Percentiles rank a stretch among this genome's conserved stretches.
phyloP scores from a whole-genome alignment of 2,113 vertebrate species.

The Indicator maculatus region DNA sequence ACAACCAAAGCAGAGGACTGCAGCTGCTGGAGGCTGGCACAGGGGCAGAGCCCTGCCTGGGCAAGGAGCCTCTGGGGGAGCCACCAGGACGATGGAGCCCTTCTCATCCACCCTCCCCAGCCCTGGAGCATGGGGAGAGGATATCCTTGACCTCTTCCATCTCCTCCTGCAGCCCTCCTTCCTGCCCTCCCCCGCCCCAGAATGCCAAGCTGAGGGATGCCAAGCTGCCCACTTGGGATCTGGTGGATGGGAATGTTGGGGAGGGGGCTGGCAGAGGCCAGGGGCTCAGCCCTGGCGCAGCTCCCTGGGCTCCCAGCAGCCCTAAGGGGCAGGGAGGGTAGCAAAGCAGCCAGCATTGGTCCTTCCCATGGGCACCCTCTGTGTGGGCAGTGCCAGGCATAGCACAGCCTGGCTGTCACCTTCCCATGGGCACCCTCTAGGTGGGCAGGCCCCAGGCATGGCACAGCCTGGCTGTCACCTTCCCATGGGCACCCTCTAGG shows the following conservation, averaged over 20 bases:
- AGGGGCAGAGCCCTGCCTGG: neutral
- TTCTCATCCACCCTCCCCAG: neutral
- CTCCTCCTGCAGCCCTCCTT: neutral
- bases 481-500: too few relatives aligned
- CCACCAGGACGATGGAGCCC: neutral
- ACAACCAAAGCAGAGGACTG: constrained; percentile 51
- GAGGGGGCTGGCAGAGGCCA: neutral
- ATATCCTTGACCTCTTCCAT: too few relatives aligned
- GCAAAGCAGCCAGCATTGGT: neutral
- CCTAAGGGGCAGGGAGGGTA: rapidly evolving
- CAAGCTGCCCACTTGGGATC: neutral
- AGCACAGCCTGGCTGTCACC: too few relatives aligned
- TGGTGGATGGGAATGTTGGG: neutral
- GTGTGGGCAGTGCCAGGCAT: too few relatives aligned
- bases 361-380: neutral
- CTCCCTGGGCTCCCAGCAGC: neutral
- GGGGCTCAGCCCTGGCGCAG: rapidly evolving
- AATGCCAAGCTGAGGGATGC: neutral
- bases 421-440: too few relatives aligned
- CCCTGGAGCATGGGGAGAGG: neutral
- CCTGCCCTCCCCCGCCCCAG: neutral
- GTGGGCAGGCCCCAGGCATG: too few relatives aligned
- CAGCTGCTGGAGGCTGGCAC: neutral
- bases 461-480: too few relatives aligned
- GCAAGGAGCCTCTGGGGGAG: neutral